Evolutionary conservation across 2,888 invertebrate species (phyloP).

Genomic region (Drosophila flavopinicola): DNA sequence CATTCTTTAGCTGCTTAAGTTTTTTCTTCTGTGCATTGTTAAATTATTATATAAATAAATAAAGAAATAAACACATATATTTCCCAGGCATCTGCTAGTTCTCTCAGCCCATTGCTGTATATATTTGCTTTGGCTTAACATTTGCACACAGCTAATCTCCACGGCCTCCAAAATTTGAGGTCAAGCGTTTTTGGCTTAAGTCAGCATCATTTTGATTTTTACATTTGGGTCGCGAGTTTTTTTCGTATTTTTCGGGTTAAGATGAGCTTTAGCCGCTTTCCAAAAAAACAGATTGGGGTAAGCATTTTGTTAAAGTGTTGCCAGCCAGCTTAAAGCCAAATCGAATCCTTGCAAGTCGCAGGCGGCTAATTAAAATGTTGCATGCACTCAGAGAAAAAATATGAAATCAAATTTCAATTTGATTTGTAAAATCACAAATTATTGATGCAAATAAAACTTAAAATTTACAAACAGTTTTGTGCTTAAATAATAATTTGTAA

Average conservation of each 20-base stretch:
- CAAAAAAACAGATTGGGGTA: neutral
- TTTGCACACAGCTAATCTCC: slow-evolving; percentile 11
- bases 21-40: too few species aligned
- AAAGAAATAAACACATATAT: neutral
- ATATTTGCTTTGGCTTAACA: neutral
- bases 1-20: too few species aligned
- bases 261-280: slow-evolving; percentile 25
- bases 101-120: too few species aligned
- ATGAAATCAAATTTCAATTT: neutral
- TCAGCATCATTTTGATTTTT: slow-evolving; percentile 1
- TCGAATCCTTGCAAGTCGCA: slow-evolving; percentile 44
- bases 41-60: too few species aligned
- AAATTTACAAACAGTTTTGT: too few species aligned
- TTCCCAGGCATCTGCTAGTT: neutral
- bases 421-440: too few species aligned
- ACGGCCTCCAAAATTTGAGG: slow-evolving; percentile 17
- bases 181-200: slow-evolving; percentile 14
- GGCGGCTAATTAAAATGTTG: slow-evolving; percentile 37
- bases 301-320: neutral
- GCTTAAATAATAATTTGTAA: too few species aligned
- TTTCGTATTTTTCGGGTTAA: slow-evolving; percentile 36
- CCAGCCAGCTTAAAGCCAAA: slow-evolving; percentile 14
- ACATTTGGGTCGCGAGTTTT: slow-evolving; percentile 26
- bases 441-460: too few species aligned
- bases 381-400: neutral